These are phyloP conservation scores for Drosophila simulans DNA, from an alignment of 1,140 invertebrate species.

Conservation along the genomic window DNA sequence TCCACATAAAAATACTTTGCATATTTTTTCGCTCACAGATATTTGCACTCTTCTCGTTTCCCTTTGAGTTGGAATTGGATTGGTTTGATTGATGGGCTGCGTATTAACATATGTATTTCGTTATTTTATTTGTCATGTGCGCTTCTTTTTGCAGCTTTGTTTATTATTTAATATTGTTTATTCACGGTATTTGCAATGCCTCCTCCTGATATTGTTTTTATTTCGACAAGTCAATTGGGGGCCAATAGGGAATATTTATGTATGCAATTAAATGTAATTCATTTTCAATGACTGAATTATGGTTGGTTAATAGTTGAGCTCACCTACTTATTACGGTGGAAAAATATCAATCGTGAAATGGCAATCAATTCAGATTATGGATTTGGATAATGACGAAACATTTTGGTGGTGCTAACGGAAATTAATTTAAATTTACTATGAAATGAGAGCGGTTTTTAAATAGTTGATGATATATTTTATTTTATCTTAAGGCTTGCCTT, in stretches of 20 bases:
- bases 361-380: constrained; percentile 15
- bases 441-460: no score
- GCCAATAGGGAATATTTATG: constrained; percentile 34
- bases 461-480: no score
- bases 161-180: constrained; percentile 57
- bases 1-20: constrained; percentile 58
- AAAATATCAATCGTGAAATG: constrained; percentile 24
- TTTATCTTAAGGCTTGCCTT: no score
- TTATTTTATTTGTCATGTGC: constrained; percentile 34
- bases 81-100: constrained; percentile 67
- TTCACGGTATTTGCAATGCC: constrained; percentile 10
- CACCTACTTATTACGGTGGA: constrained; percentile 22
- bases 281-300: constrained; percentile 57
- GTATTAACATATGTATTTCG: constrained; percentile 61
- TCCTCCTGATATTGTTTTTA: constrained; percentile 23
- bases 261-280: constrained; percentile 61
- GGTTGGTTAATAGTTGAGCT: constrained; percentile 51
- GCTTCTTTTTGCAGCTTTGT: constrained; percentile 34
- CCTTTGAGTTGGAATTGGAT: constrained; percentile 63
- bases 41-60: constrained; percentile 28
- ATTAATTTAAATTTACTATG: background rate
- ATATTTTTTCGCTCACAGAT: constrained; percentile 56
- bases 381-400: background rate
- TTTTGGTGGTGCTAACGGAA: background rate
- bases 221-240: constrained; percentile 42